Evolutionary conservation across 2,797 vertebrate species (phyloP), one percentile per base, ranked within the genome.

Genomic region (Gambusia yucatana): DNA sequence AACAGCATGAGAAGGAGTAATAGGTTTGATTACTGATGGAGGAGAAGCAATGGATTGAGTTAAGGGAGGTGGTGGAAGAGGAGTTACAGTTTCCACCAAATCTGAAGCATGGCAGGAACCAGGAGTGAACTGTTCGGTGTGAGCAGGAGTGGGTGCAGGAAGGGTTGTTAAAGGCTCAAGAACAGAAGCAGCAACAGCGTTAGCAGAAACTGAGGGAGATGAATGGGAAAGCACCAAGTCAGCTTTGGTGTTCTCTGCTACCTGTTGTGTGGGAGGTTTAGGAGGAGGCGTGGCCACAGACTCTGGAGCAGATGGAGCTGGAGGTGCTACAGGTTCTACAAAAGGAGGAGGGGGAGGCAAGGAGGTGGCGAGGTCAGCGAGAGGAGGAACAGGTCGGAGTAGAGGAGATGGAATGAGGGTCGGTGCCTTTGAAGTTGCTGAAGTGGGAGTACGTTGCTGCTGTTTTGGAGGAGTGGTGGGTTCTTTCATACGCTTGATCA

Each of bases 401-500:
- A 84, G 82, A 72, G 91, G 70, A 55, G 91, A 28, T 30, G 88
- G 83, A 61, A 77, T 8, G 43, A 86, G 39, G 47, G 71, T 55
- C 22, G 87, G 77, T 11, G 50, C 63, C 73, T 36, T 33, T 75
- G 89, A n/a, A 47, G 87, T 69, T 28, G 88, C 25, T 5, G 85
- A 39, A 78, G 86, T 10, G 82, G 86, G 76, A 82, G 69, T n/a
- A 73, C 72, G 77, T 67, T 77, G 57, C 78, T 84, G 33, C 22
- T 20, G 1, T 91, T 72, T 75, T 75, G 94, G 46, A 92, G 89
- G 50, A 88, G 77, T 0, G 83, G 81, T 30, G 88, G 97, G 92
- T 50, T 99, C 98, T 92, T 96, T 97, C 98, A 99, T 99, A 7
- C 98, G 97, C 75, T 97, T 97, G 85, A 99, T 98, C 91, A 99